Base-by-base conservation (phyloP, 2,888 invertebrate genomes). In the Aphrophora alni region DNA sequence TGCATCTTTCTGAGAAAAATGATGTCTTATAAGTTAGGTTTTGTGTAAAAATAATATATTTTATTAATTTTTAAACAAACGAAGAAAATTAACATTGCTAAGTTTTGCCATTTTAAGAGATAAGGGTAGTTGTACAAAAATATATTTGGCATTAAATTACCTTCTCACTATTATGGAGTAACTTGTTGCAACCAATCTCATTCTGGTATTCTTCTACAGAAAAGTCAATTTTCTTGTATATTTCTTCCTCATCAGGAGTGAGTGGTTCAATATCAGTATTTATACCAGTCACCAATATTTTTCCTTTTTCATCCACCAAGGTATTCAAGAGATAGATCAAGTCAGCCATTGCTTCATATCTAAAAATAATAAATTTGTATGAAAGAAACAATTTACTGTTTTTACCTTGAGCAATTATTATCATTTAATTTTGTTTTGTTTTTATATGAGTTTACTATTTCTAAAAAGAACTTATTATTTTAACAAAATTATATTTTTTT, bases 281-380 rank as follows among this genome's bases (percentile, higher is more conserved):
- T 70, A 99, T 91, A 72, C 94, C 95, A 7, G 95, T 93, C 77
- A 98, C 90, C 33, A 94, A 89, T 85, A 99, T 98, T 84, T 93
- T 93, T 7, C 98, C 98, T 84, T 97, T 92, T 82, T 93, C 93
- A 87, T 98, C 97, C 0, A 96, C 94, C 83, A 99, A 90, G 14
- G 93, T 92, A 87, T 94, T 93, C 89, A 99, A 90, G 71, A 99
- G 88, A 87, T 95, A 94, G 83, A 98, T 92, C 75, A 99, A 90
- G 90, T 99, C 98, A 0, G 95, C 90, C 96, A 98, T 96, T 0
- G 95, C 97, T 89, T 97, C 97, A 86, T 93, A 92, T 5, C 92
- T 93, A 86, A 88, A 89, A 86, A 89, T n/a, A n/a, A n/a, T n/a
- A n/a, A n/a, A n/a, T n/a, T n/a, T n/a, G n/a, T n/a, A n/a, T 5